Percentiles rank a stretch among this genome's conserved stretches.
Evolutionary conservation across 2,113 vertebrate genomes (phyloP).

Genomic region (Centrocercus urophasianus): DNA sequence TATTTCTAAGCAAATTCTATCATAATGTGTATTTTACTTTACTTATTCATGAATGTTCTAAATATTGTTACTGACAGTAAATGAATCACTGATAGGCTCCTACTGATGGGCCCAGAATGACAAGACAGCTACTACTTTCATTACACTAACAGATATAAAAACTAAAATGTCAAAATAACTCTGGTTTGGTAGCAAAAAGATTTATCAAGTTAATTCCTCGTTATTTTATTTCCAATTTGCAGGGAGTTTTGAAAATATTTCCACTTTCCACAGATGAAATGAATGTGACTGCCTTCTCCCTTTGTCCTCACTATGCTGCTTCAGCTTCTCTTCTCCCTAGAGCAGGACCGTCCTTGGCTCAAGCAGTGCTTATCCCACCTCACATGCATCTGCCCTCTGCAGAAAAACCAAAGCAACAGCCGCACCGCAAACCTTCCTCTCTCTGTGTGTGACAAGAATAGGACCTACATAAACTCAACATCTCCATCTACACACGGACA

Average conservation of each 20-base stretch:
- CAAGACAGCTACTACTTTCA: background rate
- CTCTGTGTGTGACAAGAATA: background rate
- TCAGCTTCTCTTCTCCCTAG: background rate
- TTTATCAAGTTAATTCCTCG: background rate
- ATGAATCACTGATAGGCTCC: background rate
- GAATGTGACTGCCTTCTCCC: background rate
- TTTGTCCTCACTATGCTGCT: background rate
- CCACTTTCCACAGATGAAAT: background rate
- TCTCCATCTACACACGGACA: background rate
- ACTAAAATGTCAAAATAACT: background rate
- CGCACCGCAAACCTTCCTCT: background rate
- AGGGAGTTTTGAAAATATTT: background rate
- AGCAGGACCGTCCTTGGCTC: background rate
- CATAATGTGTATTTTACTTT: background rate
- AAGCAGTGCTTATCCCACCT: background rate
- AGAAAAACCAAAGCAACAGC: background rate
- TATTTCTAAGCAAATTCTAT: background rate
- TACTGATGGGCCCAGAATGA: background rate
- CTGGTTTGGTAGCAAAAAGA: background rate
- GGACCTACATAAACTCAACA: background rate
- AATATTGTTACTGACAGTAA: background rate
- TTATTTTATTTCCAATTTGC: background rate
- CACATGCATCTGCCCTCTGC: rapidly evolving
- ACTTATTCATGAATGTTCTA: background rate
- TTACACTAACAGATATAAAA: background rate